Evolutionary conservation across 2,113 vertebrate species (phyloP).

Genomic region (Scomber scombrus): DNA sequence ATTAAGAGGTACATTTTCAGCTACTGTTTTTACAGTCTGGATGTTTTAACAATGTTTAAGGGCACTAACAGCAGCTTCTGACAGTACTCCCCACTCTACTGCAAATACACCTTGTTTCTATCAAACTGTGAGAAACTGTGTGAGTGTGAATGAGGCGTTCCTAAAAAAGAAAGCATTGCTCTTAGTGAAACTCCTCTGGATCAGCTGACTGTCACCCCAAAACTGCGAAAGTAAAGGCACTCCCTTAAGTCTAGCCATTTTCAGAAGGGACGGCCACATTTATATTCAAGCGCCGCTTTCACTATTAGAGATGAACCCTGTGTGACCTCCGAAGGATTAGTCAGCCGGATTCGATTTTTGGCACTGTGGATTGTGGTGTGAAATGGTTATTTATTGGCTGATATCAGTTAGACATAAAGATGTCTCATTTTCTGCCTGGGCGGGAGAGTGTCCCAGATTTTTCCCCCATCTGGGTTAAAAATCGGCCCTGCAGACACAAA

Average conservation of each 20-base stretch:
- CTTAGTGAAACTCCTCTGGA: not conserved
- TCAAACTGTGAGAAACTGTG: not conserved
- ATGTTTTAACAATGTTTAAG: conserved; percentile 3
- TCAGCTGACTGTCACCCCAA: not conserved
- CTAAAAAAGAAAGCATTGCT: conserved; percentile 12
- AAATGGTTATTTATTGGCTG: conserved; percentile 49
- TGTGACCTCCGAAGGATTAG: conserved; percentile 51
- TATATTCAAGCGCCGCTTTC: conserved; percentile 24
- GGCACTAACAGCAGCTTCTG: not conserved
- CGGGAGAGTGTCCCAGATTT: conserved; percentile 66
- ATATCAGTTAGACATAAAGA: conserved; percentile 41
- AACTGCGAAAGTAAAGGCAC: conserved; percentile 9
- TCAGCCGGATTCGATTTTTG: conserved; percentile 41
- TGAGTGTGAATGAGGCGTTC: not conserved
- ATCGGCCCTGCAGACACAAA: conserved; percentile 66
- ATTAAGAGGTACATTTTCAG: not conserved
- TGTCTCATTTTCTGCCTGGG: conserved; percentile 43
- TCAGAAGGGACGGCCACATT: conserved; percentile 2
- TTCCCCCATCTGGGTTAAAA: conserved; percentile 54
- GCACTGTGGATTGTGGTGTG: conserved; percentile 21
- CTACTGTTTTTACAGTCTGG: not conserved
- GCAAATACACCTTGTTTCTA: conserved; percentile 17
- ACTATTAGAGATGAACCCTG: conserved; percentile 51
- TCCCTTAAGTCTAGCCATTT: conserved; percentile 21
- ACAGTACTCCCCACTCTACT: not conserved